Base-by-base conservation (phyloP, 2,113 vertebrate genomes). In the Nannospalax galili region DNA sequence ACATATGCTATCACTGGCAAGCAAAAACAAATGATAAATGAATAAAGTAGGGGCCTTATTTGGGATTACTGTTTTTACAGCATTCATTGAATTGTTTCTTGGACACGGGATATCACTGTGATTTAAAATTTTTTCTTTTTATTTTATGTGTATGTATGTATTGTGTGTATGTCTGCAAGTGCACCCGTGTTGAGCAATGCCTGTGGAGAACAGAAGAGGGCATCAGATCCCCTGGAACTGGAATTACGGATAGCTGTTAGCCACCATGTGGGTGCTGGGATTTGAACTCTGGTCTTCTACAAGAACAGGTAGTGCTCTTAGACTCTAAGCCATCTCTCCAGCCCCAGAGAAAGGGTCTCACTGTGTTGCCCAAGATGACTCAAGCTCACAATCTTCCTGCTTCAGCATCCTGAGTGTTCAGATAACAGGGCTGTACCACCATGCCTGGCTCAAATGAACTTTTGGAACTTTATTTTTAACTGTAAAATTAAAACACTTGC, bases 381-480 rank as follows among this genome's bases (percentile, higher is more conserved):
- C 45, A 15, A 37, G 20, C 35, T 86, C 52, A 72, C 12, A 45
- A 7, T 58, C 24, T 28, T 52, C 58, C n/a, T 58, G 24, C 26
- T 14, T 40, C 48, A 87, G 67, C 10, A 56, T 40, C 8, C 67
- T 72, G 48, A 73, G n/a, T 35, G 2, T 28, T 86, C 30, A 30
- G 4, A 84, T 12, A 16, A 26, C 52, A 72, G 1, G 15, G 19
- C 8, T 37, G 35, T 37, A 69, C 67, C 67, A 65, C 32, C 32
- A 14, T 69, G 22, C 32, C 35, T 86, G 35, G 58, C 15, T 92
- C 78, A 91, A 40, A 65, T 30, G 70, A 95, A 85, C 48, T 89
- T 86, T 24, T 40, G 35, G 30, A 85, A 7, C 58, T 91, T 89
- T 74, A 84, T 92, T 94, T 91, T 95, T 65, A 72, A 65, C 30